These are phyloP conservation scores for Trididemnum clinides DNA, from an alignment of 23 tunicate genomes.

Conservation along the genomic window DNA sequence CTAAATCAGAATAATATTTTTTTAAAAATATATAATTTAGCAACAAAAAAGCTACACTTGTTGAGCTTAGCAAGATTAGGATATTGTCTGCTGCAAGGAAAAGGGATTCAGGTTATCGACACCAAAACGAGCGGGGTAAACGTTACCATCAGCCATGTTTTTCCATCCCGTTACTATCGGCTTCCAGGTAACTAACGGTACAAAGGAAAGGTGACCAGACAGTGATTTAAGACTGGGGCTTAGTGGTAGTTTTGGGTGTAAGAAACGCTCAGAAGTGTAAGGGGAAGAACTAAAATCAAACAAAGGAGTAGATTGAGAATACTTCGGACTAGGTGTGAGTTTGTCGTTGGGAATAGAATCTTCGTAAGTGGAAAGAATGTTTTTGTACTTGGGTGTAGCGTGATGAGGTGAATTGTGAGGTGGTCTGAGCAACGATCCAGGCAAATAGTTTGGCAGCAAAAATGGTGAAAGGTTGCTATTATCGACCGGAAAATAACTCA, in stretches of 20 bases:
- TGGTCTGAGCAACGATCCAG: not conserved
- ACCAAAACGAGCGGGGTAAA: conserved; percentile 44
- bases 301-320: not conserved
- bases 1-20: too few relatives aligned
- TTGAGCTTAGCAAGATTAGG: too few relatives aligned
- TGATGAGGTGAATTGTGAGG: not conserved
- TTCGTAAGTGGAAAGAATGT: not conserved
- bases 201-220: conserved; percentile 11
- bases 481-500: not conserved
- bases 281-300: not conserved
- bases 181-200: conserved; percentile 84
- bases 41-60: too few relatives aligned
- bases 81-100: conserved; percentile 10
- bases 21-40: too few relatives aligned
- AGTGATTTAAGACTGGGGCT: conserved; percentile 7
- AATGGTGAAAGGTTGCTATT: too few relatives aligned
- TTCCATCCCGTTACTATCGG: conserved; percentile 92
- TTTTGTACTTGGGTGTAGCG: not conserved
- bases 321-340: not conserved
- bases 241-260: not conserved
- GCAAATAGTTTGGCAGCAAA: not conserved
- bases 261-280: not conserved
- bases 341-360: too few relatives aligned
- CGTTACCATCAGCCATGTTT: conserved; percentile 60
- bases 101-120: not conserved